Evolutionary conservation across 2,888 invertebrate genomes (phyloP).

Genomic region (Aricia artaxerxes): DNA sequence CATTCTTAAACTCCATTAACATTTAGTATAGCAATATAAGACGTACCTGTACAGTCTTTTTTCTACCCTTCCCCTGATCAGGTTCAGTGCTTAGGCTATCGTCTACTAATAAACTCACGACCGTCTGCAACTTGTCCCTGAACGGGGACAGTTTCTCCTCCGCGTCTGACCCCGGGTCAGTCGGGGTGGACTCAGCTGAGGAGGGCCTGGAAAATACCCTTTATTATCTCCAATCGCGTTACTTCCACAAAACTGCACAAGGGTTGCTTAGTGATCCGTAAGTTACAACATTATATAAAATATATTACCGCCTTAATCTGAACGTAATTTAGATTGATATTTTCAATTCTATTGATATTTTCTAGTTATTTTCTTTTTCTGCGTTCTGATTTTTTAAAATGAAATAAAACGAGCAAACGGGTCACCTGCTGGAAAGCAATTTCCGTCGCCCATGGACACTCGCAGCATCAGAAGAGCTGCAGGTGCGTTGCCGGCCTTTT

Average conservation of each 20-base stretch:
- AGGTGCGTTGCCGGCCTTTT: no score
- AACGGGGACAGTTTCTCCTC: constrained; percentile 82
- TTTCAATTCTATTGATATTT: neutral
- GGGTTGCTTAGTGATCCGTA: constrained; percentile 25
- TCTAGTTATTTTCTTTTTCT: neutral
- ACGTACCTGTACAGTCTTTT: constrained; percentile 85
- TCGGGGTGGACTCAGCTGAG: constrained; percentile 73
- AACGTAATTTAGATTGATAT: constrained; percentile 12
- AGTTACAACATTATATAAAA: constrained; percentile 24
- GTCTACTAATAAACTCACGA: constrained; percentile 81
- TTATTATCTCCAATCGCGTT: constrained; percentile 23
- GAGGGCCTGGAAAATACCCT: constrained; percentile 50
- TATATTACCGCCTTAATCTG: constrained; percentile 25
- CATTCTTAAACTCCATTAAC: neutral
- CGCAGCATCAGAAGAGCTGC: no score
- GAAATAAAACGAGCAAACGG: no score
- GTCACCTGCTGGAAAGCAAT: no score
- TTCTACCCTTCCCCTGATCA: constrained; percentile 84
- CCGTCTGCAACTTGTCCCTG: constrained; percentile 80
- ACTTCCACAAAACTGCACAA: constrained; percentile 22
- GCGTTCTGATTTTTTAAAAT: neutral
- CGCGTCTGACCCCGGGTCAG: constrained; percentile 78
- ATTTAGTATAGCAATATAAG: neutral
- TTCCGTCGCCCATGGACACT: no score
- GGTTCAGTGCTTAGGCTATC: constrained; percentile 84